These are phyloP conservation scores for Sylvia atricapilla DNA, from an alignment of 2,113 vertebrate species.

Conservation along the genomic window DNA sequence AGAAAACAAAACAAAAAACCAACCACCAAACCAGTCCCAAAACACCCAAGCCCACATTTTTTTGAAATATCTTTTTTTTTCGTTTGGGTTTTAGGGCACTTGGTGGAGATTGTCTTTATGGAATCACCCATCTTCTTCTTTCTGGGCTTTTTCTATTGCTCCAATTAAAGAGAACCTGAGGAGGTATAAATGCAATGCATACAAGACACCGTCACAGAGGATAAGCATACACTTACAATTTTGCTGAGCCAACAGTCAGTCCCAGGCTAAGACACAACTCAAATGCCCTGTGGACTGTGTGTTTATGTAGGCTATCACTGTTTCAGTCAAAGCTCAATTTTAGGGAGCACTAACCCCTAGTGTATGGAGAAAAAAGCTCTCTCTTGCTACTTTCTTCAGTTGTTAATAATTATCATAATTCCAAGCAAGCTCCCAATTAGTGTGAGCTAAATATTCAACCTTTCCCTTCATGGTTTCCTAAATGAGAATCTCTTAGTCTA, in stretches of 20 bases:
- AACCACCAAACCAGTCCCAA: neutral
- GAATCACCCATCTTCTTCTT: neutral
- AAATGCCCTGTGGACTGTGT: neutral
- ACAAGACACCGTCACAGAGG: neutral
- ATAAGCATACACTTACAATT: neutral
- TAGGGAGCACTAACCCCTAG: neutral
- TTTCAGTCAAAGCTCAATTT: neutral
- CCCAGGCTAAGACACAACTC: neutral
- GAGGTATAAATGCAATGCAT: neutral
- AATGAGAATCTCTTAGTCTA: slow-evolving; percentile 31
- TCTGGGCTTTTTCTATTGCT: neutral
- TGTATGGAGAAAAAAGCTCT: neutral
- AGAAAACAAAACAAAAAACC: no score
- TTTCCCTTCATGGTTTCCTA: neutral
- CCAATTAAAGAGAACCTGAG: neutral
- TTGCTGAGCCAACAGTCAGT: neutral
- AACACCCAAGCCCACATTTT: neutral
- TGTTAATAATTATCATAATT: slow-evolving; percentile 31
- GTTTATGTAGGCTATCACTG: neutral
- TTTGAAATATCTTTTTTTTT: neutral
- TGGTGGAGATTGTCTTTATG: neutral
- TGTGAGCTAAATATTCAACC: neutral
- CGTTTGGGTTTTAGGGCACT: neutral
- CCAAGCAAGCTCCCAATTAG: slow-evolving; percentile 16
- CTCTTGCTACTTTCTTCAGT: neutral